phyloP scores from a whole-genome alignment of 2,113 vertebrate genomes.

The Thamnaconus septentrionalis region DNA sequence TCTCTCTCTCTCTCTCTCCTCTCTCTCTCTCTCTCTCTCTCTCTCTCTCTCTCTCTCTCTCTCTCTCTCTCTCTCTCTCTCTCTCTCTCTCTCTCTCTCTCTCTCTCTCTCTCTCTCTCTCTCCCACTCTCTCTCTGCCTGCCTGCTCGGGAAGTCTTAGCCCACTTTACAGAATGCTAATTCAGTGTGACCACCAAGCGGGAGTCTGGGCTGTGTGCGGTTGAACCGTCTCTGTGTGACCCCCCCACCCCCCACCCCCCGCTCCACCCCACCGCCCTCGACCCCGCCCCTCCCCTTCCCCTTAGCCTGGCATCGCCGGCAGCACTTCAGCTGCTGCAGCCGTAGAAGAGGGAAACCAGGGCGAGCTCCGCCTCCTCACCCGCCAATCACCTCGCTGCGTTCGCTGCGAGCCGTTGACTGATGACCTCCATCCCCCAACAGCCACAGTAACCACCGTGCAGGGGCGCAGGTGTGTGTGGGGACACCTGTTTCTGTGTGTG shows the following conservation, averaged over 20 bases:
- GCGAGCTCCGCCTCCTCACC: conserved; percentile 52
- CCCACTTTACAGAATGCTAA: conserved; percentile 66
- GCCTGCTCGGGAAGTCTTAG: conserved; percentile 48
- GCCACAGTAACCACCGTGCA: conserved; percentile 28
- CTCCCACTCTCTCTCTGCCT: conserved; percentile 15
- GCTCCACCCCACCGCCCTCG: no score
- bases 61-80: no score
- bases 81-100: no score
- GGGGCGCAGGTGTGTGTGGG: conserved; percentile 53
- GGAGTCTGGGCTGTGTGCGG: conserved; percentile 56
- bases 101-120: no score
- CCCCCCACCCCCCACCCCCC: no score
- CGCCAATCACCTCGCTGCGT: conserved; percentile 52
- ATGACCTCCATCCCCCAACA: conserved; percentile 45
- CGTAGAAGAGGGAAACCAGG: conserved; percentile 68
- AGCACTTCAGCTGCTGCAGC: conserved; percentile 70
- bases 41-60: no score
- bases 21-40: no score
- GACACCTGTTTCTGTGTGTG: conserved; percentile 45
- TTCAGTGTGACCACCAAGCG: conserved; percentile 63
- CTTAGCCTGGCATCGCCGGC: conserved; percentile 50
- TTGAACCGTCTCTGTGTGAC: conserved; percentile 63
- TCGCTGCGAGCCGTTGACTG: conserved; percentile 50
- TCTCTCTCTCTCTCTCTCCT: no score
- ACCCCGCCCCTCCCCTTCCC: conserved; percentile 4